Evolutionary conservation across 37 sponge, comb jelly and placozoan species (phyloP).

Genomic region (Aplysina aerophoba): DNA sequence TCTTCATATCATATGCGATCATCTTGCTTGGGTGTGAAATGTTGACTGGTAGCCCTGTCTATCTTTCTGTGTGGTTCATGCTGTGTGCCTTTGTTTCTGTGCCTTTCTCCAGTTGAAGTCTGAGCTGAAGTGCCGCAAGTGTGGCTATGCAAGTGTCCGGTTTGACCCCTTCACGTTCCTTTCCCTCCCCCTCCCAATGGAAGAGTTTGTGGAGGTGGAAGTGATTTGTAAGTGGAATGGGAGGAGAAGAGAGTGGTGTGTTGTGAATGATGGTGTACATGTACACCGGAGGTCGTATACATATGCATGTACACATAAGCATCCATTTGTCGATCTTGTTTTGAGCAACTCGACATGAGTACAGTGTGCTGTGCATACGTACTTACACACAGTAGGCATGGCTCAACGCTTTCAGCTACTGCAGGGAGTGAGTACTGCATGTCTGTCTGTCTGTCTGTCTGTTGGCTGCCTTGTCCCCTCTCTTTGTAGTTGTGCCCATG

Average conservation of each 20-base stretch:
- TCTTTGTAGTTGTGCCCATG: constrained; percentile 70
- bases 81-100: constrained; percentile 6
- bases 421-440: background rate
- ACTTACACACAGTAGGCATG: background rate
- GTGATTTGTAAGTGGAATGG: constrained; percentile 56
- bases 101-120: constrained; percentile 74
- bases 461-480: background rate
- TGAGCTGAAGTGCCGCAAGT: constrained; percentile 73
- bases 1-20: no score
- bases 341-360: no score
- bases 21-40: background rate
- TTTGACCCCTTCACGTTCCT: constrained; percentile 99
- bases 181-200: constrained; percentile 96
- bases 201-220: constrained; percentile 82
- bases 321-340: background rate
- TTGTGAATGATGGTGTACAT: no score
- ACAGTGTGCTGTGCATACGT: background rate
- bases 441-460: background rate
- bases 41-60: no score
- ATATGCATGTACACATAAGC: background rate
- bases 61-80: background rate
- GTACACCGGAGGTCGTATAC: no score
- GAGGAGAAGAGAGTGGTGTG: no score
- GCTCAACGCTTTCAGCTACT: background rate
- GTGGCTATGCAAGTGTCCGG: constrained; percentile 78